Percentiles rank a stretch among this genome's conserved stretches.
phyloP scores from a whole-genome alignment of 2,113 vertebrate species.

The Tricholaema leucomelas region DNA sequence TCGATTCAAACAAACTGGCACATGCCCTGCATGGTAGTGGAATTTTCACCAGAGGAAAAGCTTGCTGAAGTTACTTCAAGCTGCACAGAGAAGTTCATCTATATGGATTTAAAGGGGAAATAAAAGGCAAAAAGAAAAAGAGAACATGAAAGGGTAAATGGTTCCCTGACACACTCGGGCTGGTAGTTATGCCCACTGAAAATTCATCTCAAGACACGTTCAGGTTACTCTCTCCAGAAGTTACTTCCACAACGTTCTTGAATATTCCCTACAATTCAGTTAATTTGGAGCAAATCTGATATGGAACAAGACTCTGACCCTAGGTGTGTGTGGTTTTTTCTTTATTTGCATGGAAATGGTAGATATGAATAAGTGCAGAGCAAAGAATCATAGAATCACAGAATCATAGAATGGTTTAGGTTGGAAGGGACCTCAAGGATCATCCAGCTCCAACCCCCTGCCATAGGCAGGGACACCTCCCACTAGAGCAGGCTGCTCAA shows the following conservation, averaged over 20 bases:
- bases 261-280: conserved; percentile 6
- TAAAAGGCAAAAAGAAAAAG: neutral
- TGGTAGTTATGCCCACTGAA: neutral
- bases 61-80: conserved; percentile 42
- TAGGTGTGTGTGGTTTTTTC: neutral
- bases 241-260: neutral
- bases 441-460: too few species aligned
- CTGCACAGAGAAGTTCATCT: neutral
- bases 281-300: neutral
- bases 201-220: neutral
- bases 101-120: neutral
- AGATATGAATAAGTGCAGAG: conserved; percentile 5
- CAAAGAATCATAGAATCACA: too few species aligned
- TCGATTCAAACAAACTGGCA: conserved; percentile 24
- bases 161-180: neutral
- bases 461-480: too few species aligned
- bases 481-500: too few species aligned
- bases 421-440: too few species aligned
- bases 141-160: neutral
- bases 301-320: neutral
- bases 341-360: conserved; percentile 11
- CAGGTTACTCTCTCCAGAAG: neutral
- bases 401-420: too few species aligned
- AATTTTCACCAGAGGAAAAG: conserved; percentile 8
- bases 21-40: conserved; percentile 1